These are phyloP conservation scores for Ptilorrhoa leucosticta DNA, from an alignment of 2,113 vertebrate species.

Conservation along the genomic window DNA sequence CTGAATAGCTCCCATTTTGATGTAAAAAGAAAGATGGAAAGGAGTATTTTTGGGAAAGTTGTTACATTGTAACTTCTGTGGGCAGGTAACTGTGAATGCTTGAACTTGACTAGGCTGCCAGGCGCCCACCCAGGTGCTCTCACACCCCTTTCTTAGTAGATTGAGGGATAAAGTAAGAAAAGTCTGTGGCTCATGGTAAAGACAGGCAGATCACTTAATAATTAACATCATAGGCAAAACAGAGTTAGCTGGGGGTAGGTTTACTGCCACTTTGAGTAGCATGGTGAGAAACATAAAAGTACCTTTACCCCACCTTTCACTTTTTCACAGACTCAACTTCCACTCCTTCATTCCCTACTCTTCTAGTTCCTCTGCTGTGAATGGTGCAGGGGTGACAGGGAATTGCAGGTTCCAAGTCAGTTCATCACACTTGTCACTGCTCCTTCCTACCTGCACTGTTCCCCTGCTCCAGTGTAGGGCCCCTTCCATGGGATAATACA, in stretches of 20 bases:
- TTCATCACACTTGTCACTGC: not conserved
- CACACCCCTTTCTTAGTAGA: accelerated
- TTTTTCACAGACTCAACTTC: not conserved
- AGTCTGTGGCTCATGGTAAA: not conserved
- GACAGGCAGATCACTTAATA: accelerated
- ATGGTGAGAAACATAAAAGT: not conserved
- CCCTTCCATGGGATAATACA: not conserved
- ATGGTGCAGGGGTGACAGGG: not conserved
- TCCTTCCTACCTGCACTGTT: not conserved
- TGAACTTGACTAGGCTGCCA: not conserved
- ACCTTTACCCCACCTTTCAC: not conserved
- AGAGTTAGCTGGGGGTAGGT: not conserved
- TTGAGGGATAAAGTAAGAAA: not conserved
- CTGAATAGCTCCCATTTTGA: not conserved
- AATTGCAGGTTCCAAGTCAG: not conserved
- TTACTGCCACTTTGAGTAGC: not conserved
- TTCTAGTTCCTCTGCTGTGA: not conserved
- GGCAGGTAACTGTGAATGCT: not conserved
- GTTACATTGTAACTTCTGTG: not conserved
- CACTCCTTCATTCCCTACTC: not conserved
- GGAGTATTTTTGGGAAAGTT: not conserved
- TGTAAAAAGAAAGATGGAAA: not conserved
- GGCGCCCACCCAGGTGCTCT: too few species aligned
- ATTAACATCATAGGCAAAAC: not conserved
- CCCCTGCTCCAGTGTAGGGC: not conserved